phyloP scores from a whole-genome alignment of 2,797 vertebrate genomes.

The Cetoscarus ocellatus region DNA sequence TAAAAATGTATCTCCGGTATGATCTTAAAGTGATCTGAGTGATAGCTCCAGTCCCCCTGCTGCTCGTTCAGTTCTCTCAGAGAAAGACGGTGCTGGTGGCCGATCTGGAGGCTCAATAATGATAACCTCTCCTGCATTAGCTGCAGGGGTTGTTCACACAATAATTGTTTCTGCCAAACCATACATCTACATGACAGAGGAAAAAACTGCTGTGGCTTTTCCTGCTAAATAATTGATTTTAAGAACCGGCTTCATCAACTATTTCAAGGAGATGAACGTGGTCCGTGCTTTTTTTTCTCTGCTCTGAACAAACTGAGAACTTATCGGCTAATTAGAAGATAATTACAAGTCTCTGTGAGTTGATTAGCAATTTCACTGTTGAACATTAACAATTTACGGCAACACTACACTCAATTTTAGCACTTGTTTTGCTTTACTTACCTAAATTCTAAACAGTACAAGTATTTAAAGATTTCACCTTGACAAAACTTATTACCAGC shows the following conservation, averaged over 20 bases:
- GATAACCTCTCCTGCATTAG: constrained; percentile 81
- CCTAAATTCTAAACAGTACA: constrained; percentile 93
- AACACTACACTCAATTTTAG: constrained; percentile 85
- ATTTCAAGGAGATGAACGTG: constrained; percentile 56
- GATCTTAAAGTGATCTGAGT: constrained; percentile 72
- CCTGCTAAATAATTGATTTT: constrained; percentile 92
- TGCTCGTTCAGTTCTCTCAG: constrained; percentile 64
- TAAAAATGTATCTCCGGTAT: constrained; percentile 63
- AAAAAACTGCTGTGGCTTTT: constrained; percentile 91
- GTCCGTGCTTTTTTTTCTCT: constrained; percentile 25
- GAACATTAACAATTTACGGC: constrained; percentile 82
- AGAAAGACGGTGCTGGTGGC: constrained; percentile 66
- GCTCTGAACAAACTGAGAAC: constrained; percentile 55
- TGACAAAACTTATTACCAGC: constrained; percentile 90
- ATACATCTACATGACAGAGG: constrained; percentile 93
- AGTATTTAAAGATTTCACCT: constrained; percentile 97
- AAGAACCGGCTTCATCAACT: constrained; percentile 78
- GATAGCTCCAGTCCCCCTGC: constrained; percentile 77
- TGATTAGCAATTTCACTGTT: constrained; percentile 78
- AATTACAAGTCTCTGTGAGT: constrained; percentile 77
- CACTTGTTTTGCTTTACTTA: constrained; percentile 93
- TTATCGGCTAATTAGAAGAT: constrained; percentile 82
- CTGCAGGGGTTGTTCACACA: constrained; percentile 80
- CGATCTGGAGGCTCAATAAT: constrained; percentile 75
- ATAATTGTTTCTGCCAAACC: constrained; percentile 95